Evolutionary conservation across 2,888 invertebrate species (phyloP), one percentile per base, ranked within the genome.

Genomic region (Tethea ocularis): DNA sequence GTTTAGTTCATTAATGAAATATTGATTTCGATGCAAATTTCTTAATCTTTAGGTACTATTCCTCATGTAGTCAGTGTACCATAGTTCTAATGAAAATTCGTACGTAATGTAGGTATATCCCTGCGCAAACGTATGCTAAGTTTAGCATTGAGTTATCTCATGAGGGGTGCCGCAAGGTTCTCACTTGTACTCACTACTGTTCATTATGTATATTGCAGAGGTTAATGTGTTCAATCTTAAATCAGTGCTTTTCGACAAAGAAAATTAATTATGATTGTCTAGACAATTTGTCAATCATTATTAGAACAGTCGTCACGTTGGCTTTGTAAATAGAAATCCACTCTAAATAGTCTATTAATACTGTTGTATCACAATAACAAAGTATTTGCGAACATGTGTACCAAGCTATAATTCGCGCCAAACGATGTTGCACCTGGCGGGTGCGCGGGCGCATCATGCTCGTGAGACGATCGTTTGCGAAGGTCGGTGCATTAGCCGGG

Each of bases 401-500:
- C 26, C 10, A 33, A 33, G 52, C 62, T 60, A 61, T 60, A 63
- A 62, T 68, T 68, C 67, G 64, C 68, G 67, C 70, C 68, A 66
- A 65, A 68, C 63, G 61, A 66, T 60, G 58, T 63, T 71, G 77
- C 84, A 83, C 81, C 82, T 81, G 84, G 75, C 74, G 59, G 61
- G 71, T 75, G 79, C 72, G 77, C 75, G 63, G 69, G 75, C 83
- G 82, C 83, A 82, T 73, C 72, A 77, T 64, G 70, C 69, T 62
- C 61, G 59, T 52, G 69, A 67, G 68, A 74, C 71, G 77, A 72
- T 77, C 76, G 77, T 77, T 69, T 73, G 72, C 80, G 83, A 88
- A 88, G 88, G 88, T 86, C 88, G 84, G 74, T 79, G 84, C 82
- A 84, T 80, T 76, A 68, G 72, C 51, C 61, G 66, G 79, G 81